Conservation (phyloP, 2,888 invertebrate genomes). For the Patella caerulea region DNA sequence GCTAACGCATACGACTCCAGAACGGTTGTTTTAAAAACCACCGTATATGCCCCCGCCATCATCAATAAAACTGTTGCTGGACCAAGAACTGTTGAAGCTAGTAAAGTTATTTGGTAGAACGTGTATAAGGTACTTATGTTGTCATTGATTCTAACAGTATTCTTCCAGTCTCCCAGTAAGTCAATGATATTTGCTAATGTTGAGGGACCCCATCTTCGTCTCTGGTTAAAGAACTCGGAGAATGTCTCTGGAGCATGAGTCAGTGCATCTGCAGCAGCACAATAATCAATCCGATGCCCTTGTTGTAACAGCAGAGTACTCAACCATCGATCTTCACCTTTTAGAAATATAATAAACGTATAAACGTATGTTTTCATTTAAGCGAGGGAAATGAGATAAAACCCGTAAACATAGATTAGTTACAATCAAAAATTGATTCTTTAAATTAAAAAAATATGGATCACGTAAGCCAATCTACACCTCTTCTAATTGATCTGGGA, state of each 20-base stretch:
- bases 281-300: constrained; percentile 98
- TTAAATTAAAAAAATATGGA: too few relatives aligned
- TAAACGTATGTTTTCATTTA: too few relatives aligned
- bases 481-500: too few relatives aligned
- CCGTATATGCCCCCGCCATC: constrained; percentile 99
- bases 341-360: constrained; percentile 13
- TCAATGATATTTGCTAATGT: constrained; percentile 99
- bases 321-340: constrained; percentile 97
- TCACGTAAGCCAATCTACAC: too few relatives aligned
- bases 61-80: constrained; percentile 75
- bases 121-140: constrained; percentile 63
- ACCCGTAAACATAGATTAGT: not conserved
- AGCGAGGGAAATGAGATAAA: not conserved
- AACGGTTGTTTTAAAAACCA: constrained; percentile 96
- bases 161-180: constrained; percentile 74
- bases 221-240: constrained; percentile 90
- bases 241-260: constrained; percentile 92
- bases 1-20: constrained; percentile 97
- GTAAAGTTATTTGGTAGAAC: constrained; percentile 58
- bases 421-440: too few relatives aligned
- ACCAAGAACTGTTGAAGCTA: constrained; percentile 57
- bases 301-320: constrained; percentile 96
- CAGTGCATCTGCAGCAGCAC: constrained; percentile 98
- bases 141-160: constrained; percentile 58
- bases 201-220: constrained; percentile 98